Evolutionary conservation across 2,888 invertebrate species (phyloP).

Genomic region (Azorinus chamasolen): DNA sequence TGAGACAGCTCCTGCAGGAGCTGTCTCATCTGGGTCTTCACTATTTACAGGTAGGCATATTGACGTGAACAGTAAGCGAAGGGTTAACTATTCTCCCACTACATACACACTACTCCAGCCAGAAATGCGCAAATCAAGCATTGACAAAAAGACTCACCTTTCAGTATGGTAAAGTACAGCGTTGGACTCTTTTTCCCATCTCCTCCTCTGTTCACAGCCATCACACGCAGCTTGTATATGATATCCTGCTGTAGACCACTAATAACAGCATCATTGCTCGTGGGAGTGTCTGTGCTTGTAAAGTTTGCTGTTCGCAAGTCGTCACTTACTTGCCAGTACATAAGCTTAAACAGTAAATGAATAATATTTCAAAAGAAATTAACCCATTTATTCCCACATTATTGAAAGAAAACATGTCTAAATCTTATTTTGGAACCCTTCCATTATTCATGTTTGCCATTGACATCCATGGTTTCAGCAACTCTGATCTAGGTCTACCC

Average conservation of each 20-base stretch:
- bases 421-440: too few relatives aligned
- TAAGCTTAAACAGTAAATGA: slow-evolving; percentile 42
- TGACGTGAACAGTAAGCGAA: too few relatives aligned
- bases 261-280: slow-evolving; percentile 92
- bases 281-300: slow-evolving; percentile 86
- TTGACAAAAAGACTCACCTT: slow-evolving; percentile 41
- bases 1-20: too few relatives aligned
- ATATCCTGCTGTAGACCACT: slow-evolving; percentile 92
- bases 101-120: too few relatives aligned
- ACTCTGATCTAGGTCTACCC: too few relatives aligned
- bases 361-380: neutral
- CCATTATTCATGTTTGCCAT: neutral
- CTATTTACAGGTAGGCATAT: too few relatives aligned
- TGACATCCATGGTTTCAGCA: too few relatives aligned
- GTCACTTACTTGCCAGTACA: slow-evolving; percentile 67
- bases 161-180: slow-evolving; percentile 89
- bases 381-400: too few relatives aligned
- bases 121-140: too few relatives aligned
- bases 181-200: slow-evolving; percentile 98
- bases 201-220: slow-evolving; percentile 97
- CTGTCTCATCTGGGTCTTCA: too few relatives aligned
- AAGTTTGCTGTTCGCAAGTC: slow-evolving; percentile 62
- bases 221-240: slow-evolving; percentile 95
- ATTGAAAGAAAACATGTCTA: too few relatives aligned
- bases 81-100: too few relatives aligned